Evolutionary conservation across 2,797 vertebrate genomes (phyloP), one percentile per base, ranked within the genome.

Genomic region (Tokudaia tokunoshimensis): DNA sequence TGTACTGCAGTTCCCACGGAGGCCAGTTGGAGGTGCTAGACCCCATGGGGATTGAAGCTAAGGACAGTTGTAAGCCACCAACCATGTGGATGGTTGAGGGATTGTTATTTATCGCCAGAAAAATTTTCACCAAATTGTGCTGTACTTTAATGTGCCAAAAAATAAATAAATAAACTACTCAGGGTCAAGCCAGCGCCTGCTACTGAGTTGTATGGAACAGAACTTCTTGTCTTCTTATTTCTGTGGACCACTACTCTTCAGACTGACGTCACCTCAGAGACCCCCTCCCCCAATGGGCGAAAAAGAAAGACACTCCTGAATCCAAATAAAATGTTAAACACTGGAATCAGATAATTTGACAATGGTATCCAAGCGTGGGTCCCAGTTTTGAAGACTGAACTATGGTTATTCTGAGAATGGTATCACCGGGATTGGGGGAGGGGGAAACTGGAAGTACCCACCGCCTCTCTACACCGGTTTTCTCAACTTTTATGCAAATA

Each of bases 331-430:
- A 59, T 11, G 59, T 41, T 65, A 24, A 9, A 50, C 34, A 24
- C 4, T 89, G 15, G 44, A 34, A 41, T 47, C 15, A 70, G 70
- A 52, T 70, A 13, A 50, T 14, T 9, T 0, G n/a, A 65, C 1
- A 1, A 1, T 14, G 3, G 12, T 7, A 15, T 22, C 52, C 12
- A 2, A 6, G 24, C 44, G 11, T 3, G 14, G 0, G 11, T 0
- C 74, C 83, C 55, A 63, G 50, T 55, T 67, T 6, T 20, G 29
- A 72, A 20, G 0, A 1, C 11, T 9, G 20, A 1, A 3, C 22
- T 6, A 5, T 0, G 67, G 50, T 67, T 22, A 22, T 15, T 79
- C 55, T 15, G n/a, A 13, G 13, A 34, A 67, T 0, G 37, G 17
- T 0, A 29, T n/a, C 50, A 1, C 1, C 7, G 26, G 11, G 12